These are phyloP conservation scores for Chlamydotis undulata DNA, from an alignment of 2,113 vertebrate genomes.

Conservation along the genomic window DNA sequence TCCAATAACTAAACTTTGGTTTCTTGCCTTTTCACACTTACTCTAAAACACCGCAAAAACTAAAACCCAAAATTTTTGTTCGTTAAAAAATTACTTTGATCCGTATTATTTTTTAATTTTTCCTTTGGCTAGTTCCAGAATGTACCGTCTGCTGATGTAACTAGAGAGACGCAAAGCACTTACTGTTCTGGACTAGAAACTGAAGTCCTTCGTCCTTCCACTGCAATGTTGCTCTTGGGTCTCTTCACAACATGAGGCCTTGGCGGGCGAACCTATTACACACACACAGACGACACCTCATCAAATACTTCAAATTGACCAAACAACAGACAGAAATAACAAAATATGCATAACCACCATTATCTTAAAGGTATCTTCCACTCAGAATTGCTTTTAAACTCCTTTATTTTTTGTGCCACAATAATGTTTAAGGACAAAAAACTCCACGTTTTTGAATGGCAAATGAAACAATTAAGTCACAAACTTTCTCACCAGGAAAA, in stretches of 20 bases:
- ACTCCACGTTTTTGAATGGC: background rate
- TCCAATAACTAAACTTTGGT: background rate
- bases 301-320: background rate
- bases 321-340: background rate
- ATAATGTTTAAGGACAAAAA: background rate
- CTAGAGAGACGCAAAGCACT: conserved; percentile 44
- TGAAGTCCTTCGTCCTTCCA: conserved; percentile 75
- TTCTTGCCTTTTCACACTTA: background rate
- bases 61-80: rapidly evolving
- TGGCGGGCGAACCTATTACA: conserved; percentile 84
- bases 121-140: background rate
- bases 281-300: background rate
- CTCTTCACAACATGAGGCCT: conserved; percentile 86
- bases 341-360: background rate
- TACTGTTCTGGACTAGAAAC: conserved; percentile 82
- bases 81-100: background rate
- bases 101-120: background rate
- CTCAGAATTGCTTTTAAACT: background rate
- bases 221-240: conserved; percentile 85
- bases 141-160: background rate
- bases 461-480: background rate
- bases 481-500: background rate
- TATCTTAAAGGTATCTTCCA: background rate
- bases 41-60: background rate
- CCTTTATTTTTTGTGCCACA: background rate